Evolutionary conservation across 2,113 vertebrate species (phyloP).

Genomic region (Serinus canaria): DNA sequence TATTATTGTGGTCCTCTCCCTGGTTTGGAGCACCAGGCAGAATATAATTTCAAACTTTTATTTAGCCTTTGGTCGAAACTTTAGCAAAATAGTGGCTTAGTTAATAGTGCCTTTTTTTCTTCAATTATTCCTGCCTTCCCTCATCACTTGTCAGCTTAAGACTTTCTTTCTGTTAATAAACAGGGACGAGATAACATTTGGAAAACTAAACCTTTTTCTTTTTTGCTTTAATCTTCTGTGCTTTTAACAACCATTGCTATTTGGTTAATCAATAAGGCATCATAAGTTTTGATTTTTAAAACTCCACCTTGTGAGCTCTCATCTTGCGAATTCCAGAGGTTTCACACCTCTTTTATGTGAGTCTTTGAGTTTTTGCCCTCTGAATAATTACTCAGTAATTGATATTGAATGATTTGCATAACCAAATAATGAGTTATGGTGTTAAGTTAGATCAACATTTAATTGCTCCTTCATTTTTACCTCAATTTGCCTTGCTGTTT

Average conservation of each 20-base stretch:
- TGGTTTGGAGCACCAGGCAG: background rate
- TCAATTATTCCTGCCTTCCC: background rate
- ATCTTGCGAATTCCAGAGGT: background rate
- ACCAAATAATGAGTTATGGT: background rate
- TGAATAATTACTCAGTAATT: background rate
- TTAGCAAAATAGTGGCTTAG: background rate
- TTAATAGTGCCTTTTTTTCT: background rate
- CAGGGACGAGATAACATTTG: background rate
- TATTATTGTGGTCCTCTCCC: background rate
- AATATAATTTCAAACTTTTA: background rate
- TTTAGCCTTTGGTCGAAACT: background rate
- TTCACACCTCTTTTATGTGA: background rate
- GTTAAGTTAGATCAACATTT: background rate
- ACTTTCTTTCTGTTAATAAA: background rate
- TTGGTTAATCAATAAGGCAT: background rate
- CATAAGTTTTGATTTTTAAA: background rate
- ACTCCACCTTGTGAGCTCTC: background rate
- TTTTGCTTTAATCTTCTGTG: background rate
- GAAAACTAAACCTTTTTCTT: rapidly evolving
- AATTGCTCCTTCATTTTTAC: background rate
- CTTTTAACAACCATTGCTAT: background rate
- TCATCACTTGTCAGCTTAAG: background rate
- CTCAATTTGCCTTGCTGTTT: background rate
- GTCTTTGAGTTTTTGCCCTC: background rate
- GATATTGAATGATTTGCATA: background rate